A percentile compares a stretch with the other conserved stretches of the same genome.
Conservation (phyloP, 2,888 invertebrate species). For the Synanthedon formicaeformis region DNA sequence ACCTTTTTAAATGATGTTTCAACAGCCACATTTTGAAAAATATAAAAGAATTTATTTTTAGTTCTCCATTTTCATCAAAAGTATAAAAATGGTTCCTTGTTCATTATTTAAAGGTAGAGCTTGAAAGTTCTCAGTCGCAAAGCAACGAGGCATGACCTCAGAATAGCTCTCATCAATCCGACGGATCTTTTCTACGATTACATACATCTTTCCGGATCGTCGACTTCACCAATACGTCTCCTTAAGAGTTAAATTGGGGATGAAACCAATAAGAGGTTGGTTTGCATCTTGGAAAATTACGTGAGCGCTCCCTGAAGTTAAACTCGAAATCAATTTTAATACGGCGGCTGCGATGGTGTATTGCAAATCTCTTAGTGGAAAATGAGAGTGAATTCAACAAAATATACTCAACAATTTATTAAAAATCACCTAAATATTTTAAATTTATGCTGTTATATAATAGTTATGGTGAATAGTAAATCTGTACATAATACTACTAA, state of each 20-base stretch:
- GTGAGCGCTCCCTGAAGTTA: conserved; percentile 15
- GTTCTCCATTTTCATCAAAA: too few relatives aligned
- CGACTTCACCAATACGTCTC: conserved; percentile 47
- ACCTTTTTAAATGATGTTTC: too few relatives aligned
- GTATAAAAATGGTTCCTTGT: not conserved
- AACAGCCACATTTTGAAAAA: too few relatives aligned
- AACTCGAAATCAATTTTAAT: conserved; percentile 14
- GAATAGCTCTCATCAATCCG: conserved; percentile 50
- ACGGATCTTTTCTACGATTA: conserved; percentile 36
- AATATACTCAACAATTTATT: too few relatives aligned
- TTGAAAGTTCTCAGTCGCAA: conserved; percentile 24
- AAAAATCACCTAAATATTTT: too few relatives aligned
- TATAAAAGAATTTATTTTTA: too few relatives aligned
- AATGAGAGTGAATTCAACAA: too few relatives aligned
- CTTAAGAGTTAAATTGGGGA: conserved; percentile 60
- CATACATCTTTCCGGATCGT: conserved; percentile 51
- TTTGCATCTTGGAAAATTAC: conserved; percentile 33
- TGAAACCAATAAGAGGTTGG: conserved; percentile 48
- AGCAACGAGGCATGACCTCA: conserved; percentile 39
- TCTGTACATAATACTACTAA: too few relatives aligned
- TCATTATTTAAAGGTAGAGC: conserved; percentile 24
- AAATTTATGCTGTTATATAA: too few relatives aligned
- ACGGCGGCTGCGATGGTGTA: too few relatives aligned
- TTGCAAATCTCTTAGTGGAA: too few relatives aligned
- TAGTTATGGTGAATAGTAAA: too few relatives aligned